Evolutionary conservation across 2,888 invertebrate genomes (phyloP), one percentile per base, ranked within the genome.

Genomic region (Ichneumon xanthorius): DNA sequence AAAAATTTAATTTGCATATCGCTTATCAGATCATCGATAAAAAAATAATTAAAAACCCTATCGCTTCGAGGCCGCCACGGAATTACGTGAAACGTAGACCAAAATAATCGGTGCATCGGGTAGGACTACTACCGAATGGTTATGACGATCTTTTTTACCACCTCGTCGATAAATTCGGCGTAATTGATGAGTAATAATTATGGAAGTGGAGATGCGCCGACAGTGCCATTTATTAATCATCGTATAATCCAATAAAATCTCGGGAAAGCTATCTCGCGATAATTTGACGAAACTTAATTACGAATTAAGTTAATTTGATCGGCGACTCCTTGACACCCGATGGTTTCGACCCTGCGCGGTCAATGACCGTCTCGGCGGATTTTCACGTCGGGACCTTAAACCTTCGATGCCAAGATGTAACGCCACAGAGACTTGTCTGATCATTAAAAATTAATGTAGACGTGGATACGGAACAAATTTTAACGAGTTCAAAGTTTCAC

Each of bases 261-360:
- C 58, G 58, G 58, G 4, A 26, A 14, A 22, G 11, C 11, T 26
- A 58, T 58, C 9, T 26, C 26, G 58, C 58, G 58, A 58, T 58
- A 58, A 58, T 58, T 58, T 22, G 58, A 22, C 58, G 58, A 22
- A 58, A 22, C 58, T 58, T 22, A 58, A 58, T 26, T 22, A 58
- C 9, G 22, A 26, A 26, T 14, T 58, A 9, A 58, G 11, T 58
- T 26, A 26, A 58, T 22, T 58, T 58, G 14, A 58, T 4, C 22
- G 58, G 58, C 26, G 22, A 45, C 14, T 45, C 45, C 9, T 58
- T 22, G 58, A 58, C 58, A 22, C 58, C 58, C 58, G 58, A 22
- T 58, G 4, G 58, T 58, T 58, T 26, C 14, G 58, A 22, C 58
- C 19, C 58, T 11, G 26, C 9, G 58, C 11, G 58, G 19, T 58